Conservation (phyloP, 2,888 invertebrate species). For the Acleris cristana region DNA sequence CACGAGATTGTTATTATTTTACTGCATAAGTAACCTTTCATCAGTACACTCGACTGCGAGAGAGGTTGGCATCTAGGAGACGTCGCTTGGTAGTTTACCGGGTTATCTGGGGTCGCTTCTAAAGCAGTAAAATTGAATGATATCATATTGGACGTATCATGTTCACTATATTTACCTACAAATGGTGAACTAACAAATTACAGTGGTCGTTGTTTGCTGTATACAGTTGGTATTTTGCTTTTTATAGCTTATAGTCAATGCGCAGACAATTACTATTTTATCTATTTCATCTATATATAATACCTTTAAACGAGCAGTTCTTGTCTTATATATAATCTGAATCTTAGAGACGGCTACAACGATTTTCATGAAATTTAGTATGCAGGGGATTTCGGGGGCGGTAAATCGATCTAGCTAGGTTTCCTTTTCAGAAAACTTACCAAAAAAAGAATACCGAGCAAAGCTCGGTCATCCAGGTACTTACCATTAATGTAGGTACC, state of each 20-base stretch:
- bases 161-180: constrained; percentile 76
- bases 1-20: constrained; percentile 12
- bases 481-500: background rate
- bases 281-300: too few relatives aligned
- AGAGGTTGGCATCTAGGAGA: constrained; percentile 70
- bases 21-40: constrained; percentile 43
- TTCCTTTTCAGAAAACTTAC: too few relatives aligned
- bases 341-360: too few relatives aligned
- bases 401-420: too few relatives aligned
- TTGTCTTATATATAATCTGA: too few relatives aligned
- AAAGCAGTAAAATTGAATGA: constrained; percentile 83
- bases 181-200: constrained; percentile 75
- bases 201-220: constrained; percentile 60
- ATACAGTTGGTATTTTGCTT: constrained; percentile 38
- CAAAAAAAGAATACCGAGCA: too few relatives aligned
- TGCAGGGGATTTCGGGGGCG: too few relatives aligned
- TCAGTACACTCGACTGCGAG: constrained; percentile 54
- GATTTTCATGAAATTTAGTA: too few relatives aligned
- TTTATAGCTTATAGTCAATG: constrained; percentile 7
- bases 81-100: constrained; percentile 70
- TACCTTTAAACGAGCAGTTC: too few relatives aligned
- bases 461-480: too few relatives aligned
- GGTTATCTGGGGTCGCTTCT: constrained; percentile 80
- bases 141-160: constrained; percentile 75
- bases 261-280: background rate